Evolutionary conservation across 2,113 vertebrate species (phyloP).

Genomic region (Vulpes ferrilata): DNA sequence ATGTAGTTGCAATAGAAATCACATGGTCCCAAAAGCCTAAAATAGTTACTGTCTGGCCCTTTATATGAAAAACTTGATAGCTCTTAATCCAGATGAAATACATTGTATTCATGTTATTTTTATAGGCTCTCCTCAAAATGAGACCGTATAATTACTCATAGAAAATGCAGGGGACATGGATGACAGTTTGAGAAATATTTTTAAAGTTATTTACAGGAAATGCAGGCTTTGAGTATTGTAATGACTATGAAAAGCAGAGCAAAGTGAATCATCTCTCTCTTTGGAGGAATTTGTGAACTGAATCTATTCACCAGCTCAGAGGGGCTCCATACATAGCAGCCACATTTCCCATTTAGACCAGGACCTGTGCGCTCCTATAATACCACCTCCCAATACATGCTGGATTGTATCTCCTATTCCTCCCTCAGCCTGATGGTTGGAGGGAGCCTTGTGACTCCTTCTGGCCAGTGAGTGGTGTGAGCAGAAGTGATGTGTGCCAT

Average conservation of each 20-base stretch:
- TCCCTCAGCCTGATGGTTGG: neutral
- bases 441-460: neutral
- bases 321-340: neutral
- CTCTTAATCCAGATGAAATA: neutral
- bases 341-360: neutral
- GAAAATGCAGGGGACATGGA: neutral
- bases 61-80: neutral
- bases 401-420: neutral
- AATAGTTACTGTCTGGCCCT: neutral
- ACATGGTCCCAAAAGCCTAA: neutral
- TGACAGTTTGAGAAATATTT: neutral
- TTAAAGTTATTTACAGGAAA: neutral
- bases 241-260: neutral
- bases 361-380: neutral
- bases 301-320: neutral
- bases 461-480: neutral
- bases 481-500: neutral
- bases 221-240: neutral
- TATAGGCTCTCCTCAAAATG: neutral
- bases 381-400: neutral
- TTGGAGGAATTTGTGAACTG: neutral
- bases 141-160: neutral
- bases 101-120: neutral
- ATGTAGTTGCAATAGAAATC: neutral
- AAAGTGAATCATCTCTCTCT: neutral